Base-by-base conservation (phyloP, 53 echinoderm and acorn worm species). In the Holothuria scabra region DNA sequence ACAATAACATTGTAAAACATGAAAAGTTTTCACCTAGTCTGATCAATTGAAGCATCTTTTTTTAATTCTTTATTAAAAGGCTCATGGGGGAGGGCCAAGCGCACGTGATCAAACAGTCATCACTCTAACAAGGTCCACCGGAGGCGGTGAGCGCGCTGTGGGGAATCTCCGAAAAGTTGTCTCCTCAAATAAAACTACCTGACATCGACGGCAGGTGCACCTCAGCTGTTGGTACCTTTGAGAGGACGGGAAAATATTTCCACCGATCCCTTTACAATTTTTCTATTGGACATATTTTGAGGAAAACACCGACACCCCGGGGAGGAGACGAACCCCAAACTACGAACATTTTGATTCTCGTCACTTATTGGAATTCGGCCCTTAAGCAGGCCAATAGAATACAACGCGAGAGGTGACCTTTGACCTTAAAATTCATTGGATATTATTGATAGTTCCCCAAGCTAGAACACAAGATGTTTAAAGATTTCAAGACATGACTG, bases 281-380 rank as follows among this genome's bases (percentile, higher is more conserved):
- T 46, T 72, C 72, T 72, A 72, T 72, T 72, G 72, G 44, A 11
- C 72, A 44, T 72, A 44, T 46, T 67, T 44, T 72, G 72, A 72
- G 44, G 26, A 41, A 44, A 72, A 72, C 72, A 72, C 48, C 48
- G 72, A 44, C 48, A 72, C 72, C 72, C 72, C 37, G 19, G 31
- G 44, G 72, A 72, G 72, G 46, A 72, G 24, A 10, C 44, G 25
- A 72, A 44, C 44, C 19, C 44, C 72, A 24, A 38, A 48, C 48
- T 72, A 72, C 46, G 44, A 31, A 31, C 25, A 72, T n/a, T 72
- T 72, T 38, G 34, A 44, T 72, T 23, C 26, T 25, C 13, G 37
- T 12, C 10, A 8, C 19, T n/a, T 10, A 72, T 10, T 72, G 72
- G 72, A 25, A 72, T 72, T 44, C 34, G 48, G 22, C 72, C 72